Percentiles rank a stretch among this genome's conserved stretches.
These are phyloP conservation scores for Terrapene triunguis DNA, from an alignment of 2,113 vertebrate species.

Conservation along the genomic window DNA sequence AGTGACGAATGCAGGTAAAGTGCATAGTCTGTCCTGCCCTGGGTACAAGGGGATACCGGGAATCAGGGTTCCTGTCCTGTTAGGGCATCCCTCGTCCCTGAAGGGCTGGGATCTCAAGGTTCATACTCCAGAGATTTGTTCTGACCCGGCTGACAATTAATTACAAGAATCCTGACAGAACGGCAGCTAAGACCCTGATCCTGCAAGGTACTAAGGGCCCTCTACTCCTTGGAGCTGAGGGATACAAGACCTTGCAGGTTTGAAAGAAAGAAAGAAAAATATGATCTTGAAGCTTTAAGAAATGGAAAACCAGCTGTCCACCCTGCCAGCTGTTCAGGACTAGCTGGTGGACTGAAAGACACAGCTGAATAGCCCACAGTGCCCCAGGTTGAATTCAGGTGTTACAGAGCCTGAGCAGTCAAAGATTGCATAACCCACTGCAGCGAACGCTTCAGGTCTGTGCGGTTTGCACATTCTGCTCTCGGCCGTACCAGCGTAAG, in stretches of 20 bases:
- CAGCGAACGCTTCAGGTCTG: neutral
- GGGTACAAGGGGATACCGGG: accelerated
- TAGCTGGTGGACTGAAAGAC: neutral
- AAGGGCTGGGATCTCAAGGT: neutral
- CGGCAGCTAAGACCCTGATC: accelerated
- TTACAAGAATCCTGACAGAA: neutral
- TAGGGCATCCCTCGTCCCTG: neutral
- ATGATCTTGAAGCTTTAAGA: neutral
- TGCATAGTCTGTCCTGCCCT: accelerated
- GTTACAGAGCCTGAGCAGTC: neutral
- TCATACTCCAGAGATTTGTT: neutral
- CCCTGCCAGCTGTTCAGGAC: neutral
- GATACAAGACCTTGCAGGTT: accelerated
- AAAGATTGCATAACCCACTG: neutral
- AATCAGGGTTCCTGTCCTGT: neutral
- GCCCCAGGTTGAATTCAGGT: neutral
- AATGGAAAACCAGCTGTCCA: neutral
- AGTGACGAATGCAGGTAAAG: neutral
- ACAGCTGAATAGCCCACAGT: neutral
- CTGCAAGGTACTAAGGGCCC: accelerated
- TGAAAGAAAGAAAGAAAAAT: neutral
- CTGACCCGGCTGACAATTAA: neutral
- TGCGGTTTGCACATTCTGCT: neutral
- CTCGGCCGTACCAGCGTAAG: neutral
- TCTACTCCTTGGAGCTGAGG: accelerated